Conservation (phyloP, 2,113 vertebrate genomes). For the Austrofundulus limnaeus region DNA sequence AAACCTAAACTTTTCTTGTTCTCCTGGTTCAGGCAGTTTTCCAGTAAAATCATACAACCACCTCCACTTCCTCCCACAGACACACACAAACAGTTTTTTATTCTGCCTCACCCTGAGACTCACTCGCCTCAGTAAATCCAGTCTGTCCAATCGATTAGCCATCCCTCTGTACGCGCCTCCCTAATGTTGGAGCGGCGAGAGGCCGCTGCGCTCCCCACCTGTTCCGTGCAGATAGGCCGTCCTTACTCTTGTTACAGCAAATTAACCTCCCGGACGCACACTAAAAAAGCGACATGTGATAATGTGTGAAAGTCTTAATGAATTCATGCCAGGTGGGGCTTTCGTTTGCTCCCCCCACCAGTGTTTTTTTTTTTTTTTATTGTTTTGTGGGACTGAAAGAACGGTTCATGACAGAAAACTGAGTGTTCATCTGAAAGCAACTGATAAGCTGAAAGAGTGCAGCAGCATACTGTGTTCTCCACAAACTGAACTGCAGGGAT, state of each 20-base stretch:
- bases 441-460: too few species aligned
- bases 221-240: slow-evolving; percentile 55
- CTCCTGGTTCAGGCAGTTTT: slow-evolving; percentile 6
- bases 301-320: slow-evolving; percentile 49
- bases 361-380: too few species aligned
- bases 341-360: slow-evolving; percentile 20
- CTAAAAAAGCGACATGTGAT: slow-evolving; percentile 28
- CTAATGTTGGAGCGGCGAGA: slow-evolving; percentile 44
- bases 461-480: too few species aligned
- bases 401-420: slow-evolving; percentile 15
- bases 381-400: slow-evolving; percentile 19
- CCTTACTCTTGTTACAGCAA: slow-evolving; percentile 15
- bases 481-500: slow-evolving; percentile 26
- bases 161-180: slow-evolving; percentile 36
- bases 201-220: slow-evolving; percentile 57
- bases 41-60: slow-evolving; percentile 12
- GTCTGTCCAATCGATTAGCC: slow-evolving; percentile 69
- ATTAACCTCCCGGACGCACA: slow-evolving; percentile 20
- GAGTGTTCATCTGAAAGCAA: slow-evolving; percentile 47
- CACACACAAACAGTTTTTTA: slow-evolving; percentile 3
- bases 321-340: slow-evolving; percentile 36
- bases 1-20: background rate
- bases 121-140: slow-evolving; percentile 54
- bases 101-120: slow-evolving; percentile 41
- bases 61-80: background rate